Conservation (phyloP, 2,113 vertebrate genomes). For the Hipposideros armiger region DNA sequence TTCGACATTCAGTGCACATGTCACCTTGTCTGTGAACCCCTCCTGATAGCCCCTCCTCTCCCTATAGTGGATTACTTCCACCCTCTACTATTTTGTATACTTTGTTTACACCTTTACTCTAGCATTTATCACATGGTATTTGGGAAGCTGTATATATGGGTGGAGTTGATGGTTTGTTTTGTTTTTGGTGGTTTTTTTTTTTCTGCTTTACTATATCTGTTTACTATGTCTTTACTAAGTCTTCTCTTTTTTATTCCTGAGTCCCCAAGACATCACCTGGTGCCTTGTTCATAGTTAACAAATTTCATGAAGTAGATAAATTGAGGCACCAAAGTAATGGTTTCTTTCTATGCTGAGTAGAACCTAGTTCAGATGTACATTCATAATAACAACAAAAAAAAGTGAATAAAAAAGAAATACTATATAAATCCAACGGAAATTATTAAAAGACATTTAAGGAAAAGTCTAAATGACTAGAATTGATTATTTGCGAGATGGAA, state of each 20-base stretch:
- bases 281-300: background rate
- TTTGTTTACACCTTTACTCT: slow-evolving; percentile 21
- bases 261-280: background rate
- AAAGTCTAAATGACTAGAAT: background rate
- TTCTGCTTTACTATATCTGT: background rate
- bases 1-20: background rate
- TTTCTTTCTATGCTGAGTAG: background rate
- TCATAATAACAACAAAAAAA: background rate
- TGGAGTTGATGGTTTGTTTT: background rate
- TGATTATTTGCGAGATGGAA: background rate
- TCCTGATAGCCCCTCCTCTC: background rate
- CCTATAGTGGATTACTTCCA: background rate
- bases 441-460: background rate
- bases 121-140: background rate
- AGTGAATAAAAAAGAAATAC: slow-evolving; percentile 4
- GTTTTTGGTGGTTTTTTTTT: no score
- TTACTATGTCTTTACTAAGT: background rate
- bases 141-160: background rate
- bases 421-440: background rate
- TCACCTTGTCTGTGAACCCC: background rate
- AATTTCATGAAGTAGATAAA: background rate
- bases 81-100: background rate
- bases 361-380: background rate
- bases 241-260: background rate
- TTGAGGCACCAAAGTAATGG: background rate